phyloP scores from a whole-genome alignment of 2,113 vertebrate genomes.

The Chunga burmeisteri region DNA sequence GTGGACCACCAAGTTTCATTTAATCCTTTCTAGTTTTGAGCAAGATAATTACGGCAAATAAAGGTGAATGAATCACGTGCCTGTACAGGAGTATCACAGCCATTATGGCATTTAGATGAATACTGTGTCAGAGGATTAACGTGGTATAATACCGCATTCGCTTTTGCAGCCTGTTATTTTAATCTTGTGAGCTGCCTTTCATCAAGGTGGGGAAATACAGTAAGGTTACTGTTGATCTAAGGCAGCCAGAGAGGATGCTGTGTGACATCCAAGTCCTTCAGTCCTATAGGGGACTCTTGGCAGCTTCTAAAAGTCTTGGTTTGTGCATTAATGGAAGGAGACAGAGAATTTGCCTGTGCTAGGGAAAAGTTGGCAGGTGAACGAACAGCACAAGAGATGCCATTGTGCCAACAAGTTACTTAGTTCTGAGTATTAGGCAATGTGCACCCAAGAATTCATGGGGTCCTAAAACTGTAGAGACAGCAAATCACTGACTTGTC shows the following conservation, averaged over 20 bases:
- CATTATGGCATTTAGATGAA: constrained; percentile 35
- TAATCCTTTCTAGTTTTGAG: constrained; percentile 52
- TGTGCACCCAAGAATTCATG: constrained; percentile 37
- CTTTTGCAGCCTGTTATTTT: constrained; percentile 44
- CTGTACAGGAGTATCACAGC: constrained; percentile 43
- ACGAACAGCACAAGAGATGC: constrained; percentile 27
- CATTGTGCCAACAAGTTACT: constrained; percentile 72
- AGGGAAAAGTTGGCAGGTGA: constrained; percentile 31
- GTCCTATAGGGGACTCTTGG: not conserved
- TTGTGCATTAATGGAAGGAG: not conserved
- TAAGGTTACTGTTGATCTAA: constrained; percentile 15
- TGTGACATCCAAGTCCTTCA: constrained; percentile 50
- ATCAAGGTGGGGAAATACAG: constrained; percentile 47
- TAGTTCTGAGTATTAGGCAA: constrained; percentile 66
- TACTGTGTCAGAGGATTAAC: constrained; percentile 34
- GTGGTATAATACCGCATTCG: not conserved
- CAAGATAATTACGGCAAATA: constrained; percentile 57
- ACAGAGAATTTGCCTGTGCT: not conserved
- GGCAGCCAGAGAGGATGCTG: not conserved
- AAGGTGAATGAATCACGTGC: constrained; percentile 60
- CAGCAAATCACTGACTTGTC: constrained; percentile 55
- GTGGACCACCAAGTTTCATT: constrained; percentile 47
- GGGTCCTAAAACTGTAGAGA: constrained; percentile 58
- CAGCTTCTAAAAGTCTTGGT: not conserved
- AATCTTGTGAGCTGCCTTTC: constrained; percentile 46